phyloP scores from a whole-genome alignment of 2,797 vertebrate genomes.

The Galagoides demidoff region DNA sequence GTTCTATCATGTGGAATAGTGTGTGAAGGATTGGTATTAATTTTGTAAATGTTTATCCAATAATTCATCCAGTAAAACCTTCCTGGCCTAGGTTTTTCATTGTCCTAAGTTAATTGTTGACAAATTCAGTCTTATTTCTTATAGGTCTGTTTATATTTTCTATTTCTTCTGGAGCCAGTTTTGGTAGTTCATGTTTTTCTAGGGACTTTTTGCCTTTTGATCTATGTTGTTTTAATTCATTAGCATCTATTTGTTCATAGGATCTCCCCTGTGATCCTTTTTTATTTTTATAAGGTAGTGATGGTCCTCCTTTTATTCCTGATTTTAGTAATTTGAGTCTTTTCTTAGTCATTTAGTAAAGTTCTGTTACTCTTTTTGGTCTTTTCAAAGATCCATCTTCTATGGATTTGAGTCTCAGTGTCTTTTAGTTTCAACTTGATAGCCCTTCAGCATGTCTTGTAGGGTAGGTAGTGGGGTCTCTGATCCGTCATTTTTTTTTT shows the following conservation, averaged over 20 bases:
- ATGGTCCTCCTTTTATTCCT: background rate
- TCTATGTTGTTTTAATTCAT: background rate
- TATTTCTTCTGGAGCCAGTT: background rate
- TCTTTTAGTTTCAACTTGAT: background rate
- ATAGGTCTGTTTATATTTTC: background rate
- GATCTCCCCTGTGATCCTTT: background rate
- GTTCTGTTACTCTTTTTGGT: background rate
- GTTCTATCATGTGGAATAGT: background rate
- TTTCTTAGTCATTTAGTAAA: background rate
- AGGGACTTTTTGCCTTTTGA: background rate
- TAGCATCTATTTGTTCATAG: background rate
- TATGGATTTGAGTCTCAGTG: background rate
- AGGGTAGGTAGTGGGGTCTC: background rate
- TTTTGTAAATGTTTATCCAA: background rate
- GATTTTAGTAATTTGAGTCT: background rate
- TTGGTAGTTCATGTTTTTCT: background rate
- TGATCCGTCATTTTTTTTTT: background rate
- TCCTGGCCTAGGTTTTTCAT: background rate
- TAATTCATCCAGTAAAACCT: background rate
- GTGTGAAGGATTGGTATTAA: background rate
- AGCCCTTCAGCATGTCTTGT: background rate
- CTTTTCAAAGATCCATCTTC: background rate
- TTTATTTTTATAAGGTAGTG: background rate
- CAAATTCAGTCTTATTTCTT: background rate
- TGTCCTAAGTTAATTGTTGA: conserved; percentile 25